Evolutionary conservation across 2,113 vertebrate genomes (phyloP), one percentile per base, ranked within the genome.

Genomic region (Myotis yumanensis): DNA sequence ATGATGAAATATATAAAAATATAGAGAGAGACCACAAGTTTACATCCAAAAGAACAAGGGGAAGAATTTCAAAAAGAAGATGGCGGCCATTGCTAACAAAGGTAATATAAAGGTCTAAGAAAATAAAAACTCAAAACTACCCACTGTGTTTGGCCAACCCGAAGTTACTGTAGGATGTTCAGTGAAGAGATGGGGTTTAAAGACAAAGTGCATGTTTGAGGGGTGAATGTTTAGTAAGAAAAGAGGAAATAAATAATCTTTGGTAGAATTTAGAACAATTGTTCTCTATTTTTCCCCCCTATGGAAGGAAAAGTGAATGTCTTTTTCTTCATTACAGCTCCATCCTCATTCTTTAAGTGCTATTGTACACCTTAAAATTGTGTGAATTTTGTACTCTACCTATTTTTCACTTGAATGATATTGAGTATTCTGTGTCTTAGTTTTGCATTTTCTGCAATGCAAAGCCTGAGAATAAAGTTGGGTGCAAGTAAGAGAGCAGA

Each of bases 251-350:
- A 51, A 43, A 14, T n/a, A 43, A 23, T 48, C 51, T 8, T 46
- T 10, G 46, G 32, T 16, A 57, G 85, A 73, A 90, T 17, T 52
- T 30, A 22, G 46, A 92, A 43, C n/a, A 25, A 35, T 12, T 46
- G 0, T 54, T 18, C 59, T 48, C 35, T 40, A 3, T 4, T 62
- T 16, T 20, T 11, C 7, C 12, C 51, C 71, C 46, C 2, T 52
- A 3, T 16, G 23, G 32, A 80, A 80, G 32, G 25, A 72, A 62
- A 77, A 90, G 54, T 4, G 17, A 66, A 7, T n/a, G 32, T 62
- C 4, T 23, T 3, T 3, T n/a, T 2, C 17, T 3, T 4, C 4
- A 10, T 15, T 10, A 11, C 4, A n/a, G 32, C n/a, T 11, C 43
- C 22, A 0, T 18, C 32, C 52, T 30, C 35, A 11, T 11, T 43